Base-by-base conservation (phyloP, 2,113 vertebrate genomes). In the Dascyllus trimaculatus region DNA sequence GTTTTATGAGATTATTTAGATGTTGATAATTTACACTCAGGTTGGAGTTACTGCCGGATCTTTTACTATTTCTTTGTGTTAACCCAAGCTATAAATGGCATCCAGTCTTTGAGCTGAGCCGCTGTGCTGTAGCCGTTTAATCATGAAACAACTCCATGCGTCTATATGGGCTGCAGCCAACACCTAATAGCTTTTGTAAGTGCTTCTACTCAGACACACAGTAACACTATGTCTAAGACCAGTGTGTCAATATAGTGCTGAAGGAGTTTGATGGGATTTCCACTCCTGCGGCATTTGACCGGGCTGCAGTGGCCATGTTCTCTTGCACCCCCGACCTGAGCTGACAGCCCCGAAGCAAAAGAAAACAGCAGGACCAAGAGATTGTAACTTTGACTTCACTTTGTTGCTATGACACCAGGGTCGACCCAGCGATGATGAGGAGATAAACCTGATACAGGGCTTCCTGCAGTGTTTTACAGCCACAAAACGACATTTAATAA, bases 401-500 rank as follows among this genome's bases (percentile, higher is more conserved):
- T 78, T 64, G 78, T 75, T 75, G 80, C 78, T 40, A 22, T 81
- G 75, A 68, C 48, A 65, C 63, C 48, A 38, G 49, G 78, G 71
- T 74, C 40, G 24, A 2, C 1, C 5, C 19, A 56, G 19, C 19
- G 40, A 62, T 26, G 29, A 71, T 35, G 32, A 10, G 14, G 51
- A 78, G 69, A 78, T 32, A 48, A 75, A 75, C 52, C 22, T 2
- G 2, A 17, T 22, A 9, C 18, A 45, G 9, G 26, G 17, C 67
- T 57, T 78, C 13, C 48, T 45, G 5, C 11, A 17, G 19, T 18
- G 32, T 48, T 56, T 56, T 56, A 24, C 7, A 63, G 35, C 21
- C 59, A 35, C 38, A 64, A 72, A 71, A 25, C n/a, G 15, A 29
- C 71, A 5, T n/a, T 4, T n/a, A n/a, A 22, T 17, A 0, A 11